Evolutionary conservation across 2,888 invertebrate genomes (phyloP), one percentile per base, ranked within the genome.

Genomic region (Ichneumoninae sp.): DNA sequence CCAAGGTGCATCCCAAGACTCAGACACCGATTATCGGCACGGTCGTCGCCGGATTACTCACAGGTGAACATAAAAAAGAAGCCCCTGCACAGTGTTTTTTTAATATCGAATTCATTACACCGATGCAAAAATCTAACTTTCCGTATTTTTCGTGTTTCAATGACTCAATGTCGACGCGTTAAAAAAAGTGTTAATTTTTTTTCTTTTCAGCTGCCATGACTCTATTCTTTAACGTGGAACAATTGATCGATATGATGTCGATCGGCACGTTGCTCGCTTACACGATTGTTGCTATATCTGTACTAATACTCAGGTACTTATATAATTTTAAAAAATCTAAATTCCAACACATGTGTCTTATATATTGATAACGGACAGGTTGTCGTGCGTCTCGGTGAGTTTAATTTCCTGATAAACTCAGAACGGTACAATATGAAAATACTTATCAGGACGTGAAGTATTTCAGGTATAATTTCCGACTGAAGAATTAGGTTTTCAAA

Each of bases 201-300:
- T 76, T 69, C 77, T 92, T 94, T 94, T 22, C 93, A 96, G 98
- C 97, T 26, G 79, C 96, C 3, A 97, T 98, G 97, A 97, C 98
- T 0, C 95, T 97, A 0, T 92, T 98, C n/a, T 98, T 99, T 93
- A 97, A 98, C 94, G 94, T 98, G 83, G 96, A 97, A 84, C 98
- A 98, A 91, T 94, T 99, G 80, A 98, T 99, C 84, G 98, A 99
- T 91, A 98, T 99, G 97, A 98, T 99, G 98, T 98, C 98, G 8
- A 98, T 99, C 89, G 98, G 98, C 13, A 98, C 98, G 0, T 94
- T 98, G 1, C 94, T 98, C 75, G 98, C 98, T 0, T 98, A 98
- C 93, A 97, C 98, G 1, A 98, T 98, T 87, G 98, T 99, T 0
- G 97, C 98, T 0, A 96, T 98, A 80, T 97, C 98, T 89, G 98